A percentile compares a stretch with the other conserved stretches of the same genome.
phyloP scores from a whole-genome alignment of 1,140 invertebrate genomes.

The Panagrolaimus sp. region DNA sequence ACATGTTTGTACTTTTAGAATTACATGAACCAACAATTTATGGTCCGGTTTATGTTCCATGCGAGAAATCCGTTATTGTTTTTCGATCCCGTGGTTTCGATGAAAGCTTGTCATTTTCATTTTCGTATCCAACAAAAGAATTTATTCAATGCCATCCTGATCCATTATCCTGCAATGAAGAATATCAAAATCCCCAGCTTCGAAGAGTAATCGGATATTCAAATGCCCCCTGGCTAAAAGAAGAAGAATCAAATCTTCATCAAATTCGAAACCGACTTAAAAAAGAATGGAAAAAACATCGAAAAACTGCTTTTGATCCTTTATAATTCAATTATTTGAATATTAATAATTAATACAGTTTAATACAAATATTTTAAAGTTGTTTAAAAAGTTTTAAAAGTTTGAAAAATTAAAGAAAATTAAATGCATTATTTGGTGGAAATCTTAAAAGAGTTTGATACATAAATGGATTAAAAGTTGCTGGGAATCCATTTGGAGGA shows the following conservation, averaged over 20 bases:
- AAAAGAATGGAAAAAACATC: no score
- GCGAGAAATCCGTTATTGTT: neutral
- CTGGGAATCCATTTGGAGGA: neutral
- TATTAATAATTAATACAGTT: no score
- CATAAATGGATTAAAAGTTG: neutral
- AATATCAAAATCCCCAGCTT: neutral
- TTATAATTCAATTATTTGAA: no score
- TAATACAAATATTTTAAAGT: no score
- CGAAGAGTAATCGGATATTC: neutral
- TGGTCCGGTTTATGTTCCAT: neutral
- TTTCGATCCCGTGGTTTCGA: neutral
- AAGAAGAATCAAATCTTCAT: neutral
- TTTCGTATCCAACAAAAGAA: neutral
- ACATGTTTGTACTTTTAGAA: neutral
- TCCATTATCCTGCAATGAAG: neutral
- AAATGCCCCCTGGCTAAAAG: neutral
- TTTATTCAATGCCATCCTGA: neutral
- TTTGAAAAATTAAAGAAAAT: constrained; percentile 9
- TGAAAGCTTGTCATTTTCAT: neutral
- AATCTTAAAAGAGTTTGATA: constrained; percentile 6
- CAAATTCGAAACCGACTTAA: no score
- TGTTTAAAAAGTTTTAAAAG: neutral
- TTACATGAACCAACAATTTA: constrained; percentile 7
- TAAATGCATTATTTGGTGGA: constrained; percentile 4
- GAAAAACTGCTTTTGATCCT: no score